Base-by-base conservation (phyloP, 2,113 vertebrate species). In the Limnothrissa miodon region DNA sequence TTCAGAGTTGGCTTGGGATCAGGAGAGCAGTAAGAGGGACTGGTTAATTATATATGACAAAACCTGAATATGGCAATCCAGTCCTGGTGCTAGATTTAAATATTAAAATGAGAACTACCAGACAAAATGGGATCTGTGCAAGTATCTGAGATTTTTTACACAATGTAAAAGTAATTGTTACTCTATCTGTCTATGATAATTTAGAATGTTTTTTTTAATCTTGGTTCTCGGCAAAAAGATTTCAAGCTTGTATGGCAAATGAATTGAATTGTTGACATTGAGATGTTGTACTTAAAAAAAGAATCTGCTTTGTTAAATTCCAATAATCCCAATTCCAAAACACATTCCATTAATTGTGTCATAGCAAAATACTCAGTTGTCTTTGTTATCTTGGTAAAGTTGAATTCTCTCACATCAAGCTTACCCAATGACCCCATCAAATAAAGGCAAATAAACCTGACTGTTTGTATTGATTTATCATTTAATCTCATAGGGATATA, bases 361-460 rank as follows among this genome's bases (percentile, higher is more conserved):
- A 59, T 25, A 7, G n/a, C 29, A 25, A 66, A 66, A 23, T 56
- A 23, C 51, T 56, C 51, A 6, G 29, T 7, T 13, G 15, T 25
- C 25, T 33, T 74, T 74, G 33, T 36, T 36, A 74, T 74, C 29
- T 36, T 74, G 66, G 29, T 74, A 11, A 3, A 33, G 15, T 17
- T 74, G 13, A 36, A 74, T 74, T 74, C 33, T 74, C 11, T 74
- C 29, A 74, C 10, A 29, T 62, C 13, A 74, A 36, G 25, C 33
- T 74, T 74, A 36, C 66, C 29, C 29, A 5, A 74, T 29, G 66
- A 74, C 29, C 29, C 36, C 15, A 15, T 74, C 25, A 74, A 74
- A 74, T 74, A 74, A 74, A 74, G 66, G 15, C 66, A 74, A 74
- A 74, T 74, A 33, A 74, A 74, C 29, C 66, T 39, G 25, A 29